These are phyloP conservation scores for Clivina fossor DNA, from an alignment of 2,888 invertebrate genomes.

Conservation along the genomic window DNA sequence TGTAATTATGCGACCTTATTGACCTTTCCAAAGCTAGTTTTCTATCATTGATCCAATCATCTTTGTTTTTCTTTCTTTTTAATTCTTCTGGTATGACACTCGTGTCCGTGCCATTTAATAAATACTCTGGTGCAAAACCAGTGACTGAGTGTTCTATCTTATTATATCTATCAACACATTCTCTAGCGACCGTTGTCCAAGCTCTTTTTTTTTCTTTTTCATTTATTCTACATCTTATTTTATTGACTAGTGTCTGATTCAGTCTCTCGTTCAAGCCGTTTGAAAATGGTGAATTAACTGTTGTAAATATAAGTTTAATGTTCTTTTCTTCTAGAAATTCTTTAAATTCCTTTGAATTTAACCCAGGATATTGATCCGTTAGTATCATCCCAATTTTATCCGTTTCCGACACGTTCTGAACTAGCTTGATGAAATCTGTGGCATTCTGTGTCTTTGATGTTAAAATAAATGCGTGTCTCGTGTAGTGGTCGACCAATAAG, in stretches of 20 bases:
- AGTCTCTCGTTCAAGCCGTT: conserved; percentile 39
- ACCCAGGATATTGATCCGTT: conserved; percentile 39
- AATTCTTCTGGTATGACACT: conserved; percentile 36
- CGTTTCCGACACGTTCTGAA: conserved; percentile 27
- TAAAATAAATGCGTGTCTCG: conserved; percentile 40
- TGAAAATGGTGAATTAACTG: conserved; percentile 38
- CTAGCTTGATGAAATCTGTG: conserved; percentile 38
- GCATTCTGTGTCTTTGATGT: conserved; percentile 40
- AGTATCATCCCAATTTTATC: conserved; percentile 35
- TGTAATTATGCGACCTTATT: conserved; percentile 16
- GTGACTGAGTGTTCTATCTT: conserved; percentile 37
- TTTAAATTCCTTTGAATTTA: conserved; percentile 39
- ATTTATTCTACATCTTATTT: conserved; percentile 39
- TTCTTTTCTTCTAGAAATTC: conserved; percentile 36
- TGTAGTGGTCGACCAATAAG: conserved; percentile 29
- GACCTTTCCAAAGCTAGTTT: conserved; percentile 16
- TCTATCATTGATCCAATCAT: conserved; percentile 18
- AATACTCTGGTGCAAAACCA: conserved; percentile 38
- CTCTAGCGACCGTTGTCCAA: conserved; percentile 38
- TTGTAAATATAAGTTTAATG: conserved; percentile 37
- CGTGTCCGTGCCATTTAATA: conserved; percentile 35
- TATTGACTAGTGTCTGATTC: conserved; percentile 40
- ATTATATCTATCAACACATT: conserved; percentile 38
- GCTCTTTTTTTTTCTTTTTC: conserved; percentile 32
- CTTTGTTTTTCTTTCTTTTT: conserved; percentile 15